A percentile compares a stretch with the other conserved stretches of the same genome.
phyloP scores from a whole-genome alignment of 1,140 invertebrate genomes.

The Trichonephila clavipes region DNA sequence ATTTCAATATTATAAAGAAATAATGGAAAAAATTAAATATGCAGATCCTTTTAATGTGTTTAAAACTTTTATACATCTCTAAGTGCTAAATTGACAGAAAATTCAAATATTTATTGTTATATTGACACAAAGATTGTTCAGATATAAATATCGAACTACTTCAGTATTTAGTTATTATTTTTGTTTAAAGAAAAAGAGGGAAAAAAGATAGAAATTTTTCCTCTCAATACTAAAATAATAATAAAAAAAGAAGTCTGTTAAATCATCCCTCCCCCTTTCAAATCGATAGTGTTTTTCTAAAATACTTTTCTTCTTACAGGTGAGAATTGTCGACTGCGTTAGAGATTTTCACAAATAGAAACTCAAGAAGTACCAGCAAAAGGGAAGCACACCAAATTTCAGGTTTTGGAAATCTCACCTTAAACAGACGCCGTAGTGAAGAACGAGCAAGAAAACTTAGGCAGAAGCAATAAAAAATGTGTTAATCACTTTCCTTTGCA shows the following conservation, averaged over 20 bases:
- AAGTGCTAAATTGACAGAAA: no score
- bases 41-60: no score
- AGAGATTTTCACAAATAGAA: not conserved
- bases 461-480: slow-evolving; percentile 68
- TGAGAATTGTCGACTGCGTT: not conserved
- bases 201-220: not conserved
- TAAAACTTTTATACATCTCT: no score
- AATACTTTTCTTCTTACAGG: not conserved
- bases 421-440: not conserved
- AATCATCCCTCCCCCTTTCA: not conserved
- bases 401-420: slow-evolving; percentile 37
- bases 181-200: no score
- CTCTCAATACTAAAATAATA: not conserved
- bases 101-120: no score
- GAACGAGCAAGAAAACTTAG: slow-evolving; percentile 50
- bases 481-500: slow-evolving; percentile 67
- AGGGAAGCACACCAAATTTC: not conserved
- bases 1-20: no score
- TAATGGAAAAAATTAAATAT: no score
- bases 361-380: no score
- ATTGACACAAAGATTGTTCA: no score
- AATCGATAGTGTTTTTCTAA: not conserved
- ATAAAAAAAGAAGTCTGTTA: not conserved
- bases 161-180: no score
- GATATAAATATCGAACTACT: no score